Evolutionary conservation across 2,888 invertebrate genomes (phyloP).

Genomic region (Alviniconcha strummeri): DNA sequence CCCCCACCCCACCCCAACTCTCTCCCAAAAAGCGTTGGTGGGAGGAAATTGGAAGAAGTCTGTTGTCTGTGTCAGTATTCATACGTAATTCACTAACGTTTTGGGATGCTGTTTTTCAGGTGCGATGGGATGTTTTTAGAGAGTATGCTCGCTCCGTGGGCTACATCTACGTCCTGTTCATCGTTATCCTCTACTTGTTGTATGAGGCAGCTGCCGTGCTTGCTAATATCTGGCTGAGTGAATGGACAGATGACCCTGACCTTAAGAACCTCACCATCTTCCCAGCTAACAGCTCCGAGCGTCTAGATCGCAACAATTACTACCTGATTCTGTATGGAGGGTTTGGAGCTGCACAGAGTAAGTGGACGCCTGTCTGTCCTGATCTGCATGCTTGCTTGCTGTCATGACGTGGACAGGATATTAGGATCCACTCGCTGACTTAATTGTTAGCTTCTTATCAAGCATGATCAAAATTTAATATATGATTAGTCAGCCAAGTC

Average conservation of each 20-base stretch:
- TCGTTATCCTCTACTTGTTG: constrained; percentile 52
- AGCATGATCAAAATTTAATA: too few species aligned
- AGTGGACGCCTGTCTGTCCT: constrained; percentile 29
- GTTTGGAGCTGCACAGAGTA: constrained; percentile 55
- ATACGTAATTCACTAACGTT: too few species aligned
- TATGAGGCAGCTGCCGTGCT: constrained; percentile 47
- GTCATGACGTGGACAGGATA: too few species aligned
- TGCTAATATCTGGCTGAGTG: constrained; percentile 60
- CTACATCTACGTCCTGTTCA: constrained; percentile 47
- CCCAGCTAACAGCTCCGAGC: constrained; percentile 52
- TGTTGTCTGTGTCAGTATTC: too few species aligned
- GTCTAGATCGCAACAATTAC: constrained; percentile 51
- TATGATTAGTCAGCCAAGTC: too few species aligned
- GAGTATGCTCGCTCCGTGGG: constrained; percentile 65
- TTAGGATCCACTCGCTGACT: too few species aligned
- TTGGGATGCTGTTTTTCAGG: constrained; percentile 48
- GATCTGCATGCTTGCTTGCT: too few species aligned
- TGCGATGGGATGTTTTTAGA: constrained; percentile 62
- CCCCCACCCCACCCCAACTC: too few species aligned
- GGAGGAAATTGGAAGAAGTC: too few species aligned
- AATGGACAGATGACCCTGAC: constrained; percentile 60
- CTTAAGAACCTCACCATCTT: constrained; percentile 53
- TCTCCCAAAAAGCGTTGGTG: too few species aligned
- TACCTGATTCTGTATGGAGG: constrained; percentile 62
- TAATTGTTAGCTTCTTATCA: too few species aligned